Evolutionary conservation across 2,888 invertebrate species (phyloP).

Genomic region (Scrobipalpa costella): DNA sequence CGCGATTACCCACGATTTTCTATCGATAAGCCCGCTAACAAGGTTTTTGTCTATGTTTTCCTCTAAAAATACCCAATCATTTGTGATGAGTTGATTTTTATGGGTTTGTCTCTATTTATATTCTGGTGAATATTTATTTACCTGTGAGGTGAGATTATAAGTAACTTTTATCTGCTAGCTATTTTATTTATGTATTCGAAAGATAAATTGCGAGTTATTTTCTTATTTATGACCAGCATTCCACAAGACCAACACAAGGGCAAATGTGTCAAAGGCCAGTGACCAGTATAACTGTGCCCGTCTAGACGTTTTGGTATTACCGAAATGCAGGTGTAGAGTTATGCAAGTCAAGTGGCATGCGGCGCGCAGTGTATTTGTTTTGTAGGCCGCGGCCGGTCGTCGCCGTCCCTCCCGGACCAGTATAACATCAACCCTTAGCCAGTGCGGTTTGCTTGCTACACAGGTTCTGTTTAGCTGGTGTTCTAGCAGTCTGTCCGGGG

Average conservation of each 20-base stretch:
- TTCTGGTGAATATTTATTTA: background rate
- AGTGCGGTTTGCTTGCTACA: background rate
- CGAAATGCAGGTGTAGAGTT: background rate
- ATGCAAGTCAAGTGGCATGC: background rate
- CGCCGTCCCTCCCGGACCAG: background rate
- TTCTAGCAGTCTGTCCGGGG: too few relatives aligned
- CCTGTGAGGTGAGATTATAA: background rate
- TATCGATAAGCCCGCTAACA: background rate
- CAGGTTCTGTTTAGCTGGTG: background rate
- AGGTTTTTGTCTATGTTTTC: constrained; percentile 17
- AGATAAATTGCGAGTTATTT: too few relatives aligned
- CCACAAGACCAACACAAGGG: background rate
- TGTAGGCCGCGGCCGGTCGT: constrained; percentile 14
- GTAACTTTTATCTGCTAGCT: too few relatives aligned
- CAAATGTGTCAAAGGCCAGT: background rate
- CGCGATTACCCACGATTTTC: constrained; percentile 1
- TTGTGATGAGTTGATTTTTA: background rate
- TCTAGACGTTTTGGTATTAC: background rate
- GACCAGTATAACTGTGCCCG: background rate
- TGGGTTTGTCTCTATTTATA: background rate
- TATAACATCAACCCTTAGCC: background rate
- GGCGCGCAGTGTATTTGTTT: constrained; percentile 5
- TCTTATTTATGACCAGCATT: too few relatives aligned
- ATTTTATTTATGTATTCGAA: too few relatives aligned
- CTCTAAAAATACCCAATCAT: constrained; percentile 15